Evolutionary conservation across 1,140 invertebrate genomes (phyloP).

Genomic region (Ylistrum balloti): DNA sequence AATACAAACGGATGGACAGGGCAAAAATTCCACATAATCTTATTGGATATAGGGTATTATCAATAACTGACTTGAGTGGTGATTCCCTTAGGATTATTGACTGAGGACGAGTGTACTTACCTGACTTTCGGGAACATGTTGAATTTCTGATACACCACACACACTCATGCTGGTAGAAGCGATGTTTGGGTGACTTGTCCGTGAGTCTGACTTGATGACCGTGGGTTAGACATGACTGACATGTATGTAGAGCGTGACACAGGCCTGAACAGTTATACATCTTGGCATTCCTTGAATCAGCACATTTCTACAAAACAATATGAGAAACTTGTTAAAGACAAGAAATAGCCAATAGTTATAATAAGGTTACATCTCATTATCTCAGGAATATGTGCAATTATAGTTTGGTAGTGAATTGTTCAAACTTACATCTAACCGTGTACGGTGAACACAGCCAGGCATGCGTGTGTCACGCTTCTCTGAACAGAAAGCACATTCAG

Average conservation of each 20-base stretch:
- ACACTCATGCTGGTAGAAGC: conserved; percentile 86
- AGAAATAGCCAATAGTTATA: too few species aligned
- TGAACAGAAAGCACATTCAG: conserved; percentile 95
- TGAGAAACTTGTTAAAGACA: too few species aligned
- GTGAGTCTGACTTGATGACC: conserved; percentile 84
- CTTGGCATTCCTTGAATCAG: not conserved
- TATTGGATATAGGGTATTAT: too few species aligned
- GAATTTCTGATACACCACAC: conserved; percentile 97
- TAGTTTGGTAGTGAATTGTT: too few species aligned
- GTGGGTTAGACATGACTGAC: conserved; percentile 89
- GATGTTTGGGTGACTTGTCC: conserved; percentile 61
- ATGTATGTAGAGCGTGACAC: conserved; percentile 92
- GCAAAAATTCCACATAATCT: too few species aligned
- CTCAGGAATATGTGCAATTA: too few species aligned
- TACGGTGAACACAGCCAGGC: conserved; percentile 77
- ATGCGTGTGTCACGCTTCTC: conserved; percentile 79
- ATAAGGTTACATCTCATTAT: too few species aligned
- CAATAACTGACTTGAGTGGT: too few species aligned
- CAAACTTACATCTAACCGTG: conserved; percentile 66
- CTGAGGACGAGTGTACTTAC: conserved; percentile 76
- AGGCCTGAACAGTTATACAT: conserved; percentile 84
- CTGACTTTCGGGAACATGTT: conserved; percentile 92
- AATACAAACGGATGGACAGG: too few species aligned
- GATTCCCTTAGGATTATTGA: too few species aligned
- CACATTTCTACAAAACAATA: conserved; percentile 57